Percentiles rank a stretch among this genome's conserved stretches.
Conservation (phyloP, 2,113 vertebrate species). For the Bostrychus sinensis region DNA sequence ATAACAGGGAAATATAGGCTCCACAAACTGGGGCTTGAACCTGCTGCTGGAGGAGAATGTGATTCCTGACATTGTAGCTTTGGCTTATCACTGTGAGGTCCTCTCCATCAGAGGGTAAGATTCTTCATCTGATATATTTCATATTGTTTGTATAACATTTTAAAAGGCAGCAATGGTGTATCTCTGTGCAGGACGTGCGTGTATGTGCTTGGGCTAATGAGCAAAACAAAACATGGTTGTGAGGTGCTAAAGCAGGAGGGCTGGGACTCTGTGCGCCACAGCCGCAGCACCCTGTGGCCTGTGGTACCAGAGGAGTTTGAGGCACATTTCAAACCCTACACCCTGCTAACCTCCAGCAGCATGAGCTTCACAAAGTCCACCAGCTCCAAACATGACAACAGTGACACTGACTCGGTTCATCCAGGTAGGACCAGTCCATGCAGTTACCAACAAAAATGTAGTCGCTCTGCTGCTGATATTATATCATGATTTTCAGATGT, state of each 20-base stretch:
- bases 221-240: constrained; percentile 91
- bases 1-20: constrained; percentile 88
- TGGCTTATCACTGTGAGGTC: constrained; percentile 90
- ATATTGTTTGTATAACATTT: not conserved
- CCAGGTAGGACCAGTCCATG: constrained; percentile 85
- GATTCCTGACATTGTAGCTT: constrained; percentile 87
- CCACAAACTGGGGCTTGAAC: constrained; percentile 93
- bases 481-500: constrained; percentile 36
- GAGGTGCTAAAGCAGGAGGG: constrained; percentile 88
- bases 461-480: not conserved
- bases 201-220: constrained; percentile 89
- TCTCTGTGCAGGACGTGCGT: constrained; percentile 84
- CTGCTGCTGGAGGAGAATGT: constrained; percentile 92
- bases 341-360: constrained; percentile 51
- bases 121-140: not conserved
- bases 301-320: constrained; percentile 90
- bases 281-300: constrained; percentile 87
- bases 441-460: not conserved
- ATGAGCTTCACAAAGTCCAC: constrained; percentile 85
- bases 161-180: not conserved
- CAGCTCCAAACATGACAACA: constrained; percentile 89
- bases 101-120: constrained; percentile 89
- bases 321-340: constrained; percentile 24
- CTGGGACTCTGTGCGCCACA: constrained; percentile 90
- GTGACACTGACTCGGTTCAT: constrained; percentile 86